Evolutionary conservation across 1,140 invertebrate species (phyloP).

Genomic region (Drosophila asahinai): DNA sequence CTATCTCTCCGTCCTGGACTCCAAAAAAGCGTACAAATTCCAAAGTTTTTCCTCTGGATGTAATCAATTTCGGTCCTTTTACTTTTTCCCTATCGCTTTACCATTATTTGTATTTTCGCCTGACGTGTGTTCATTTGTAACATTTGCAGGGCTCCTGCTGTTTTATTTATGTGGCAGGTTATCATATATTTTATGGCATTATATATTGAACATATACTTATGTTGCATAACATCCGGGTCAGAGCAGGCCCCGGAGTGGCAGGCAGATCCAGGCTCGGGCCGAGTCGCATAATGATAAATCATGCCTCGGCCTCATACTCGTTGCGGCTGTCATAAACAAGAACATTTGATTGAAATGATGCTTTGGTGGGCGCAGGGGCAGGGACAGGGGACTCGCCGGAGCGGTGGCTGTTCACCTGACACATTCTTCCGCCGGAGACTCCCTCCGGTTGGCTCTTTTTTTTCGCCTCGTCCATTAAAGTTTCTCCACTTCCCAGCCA

Average conservation of each 20-base stretch:
- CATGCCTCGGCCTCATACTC: conserved; percentile 41
- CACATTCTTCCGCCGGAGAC: conserved; percentile 20
- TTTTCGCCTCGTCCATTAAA: conserved; percentile 44
- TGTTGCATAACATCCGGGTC: conserved; percentile 62
- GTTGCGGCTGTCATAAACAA: conserved; percentile 68
- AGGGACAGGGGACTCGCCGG: background rate
- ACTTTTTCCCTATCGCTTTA: conserved; percentile 14
- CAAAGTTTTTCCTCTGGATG: conserved; percentile 5
- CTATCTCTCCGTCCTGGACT: background rate
- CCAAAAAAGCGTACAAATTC: background rate
- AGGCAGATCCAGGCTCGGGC: conserved; percentile 9
- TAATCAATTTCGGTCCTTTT: conserved; percentile 18
- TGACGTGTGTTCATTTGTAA: conserved; percentile 59
- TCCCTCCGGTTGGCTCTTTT: conserved; percentile 12
- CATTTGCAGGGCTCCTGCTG: conserved; percentile 40
- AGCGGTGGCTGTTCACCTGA: conserved; percentile 47
- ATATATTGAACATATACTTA: conserved; percentile 78
- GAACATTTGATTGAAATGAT: conserved; percentile 74
- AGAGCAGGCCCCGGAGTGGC: background rate
- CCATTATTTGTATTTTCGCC: conserved; percentile 14
- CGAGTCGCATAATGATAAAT: conserved; percentile 69
- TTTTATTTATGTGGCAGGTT: conserved; percentile 56
- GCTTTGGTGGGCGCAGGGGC: conserved; percentile 10
- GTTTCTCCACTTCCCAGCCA: conserved; percentile 31
- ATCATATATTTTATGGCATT: conserved; percentile 75